Conservation (phyloP, 2,113 vertebrate genomes). For the Antechinus flavipes region DNA sequence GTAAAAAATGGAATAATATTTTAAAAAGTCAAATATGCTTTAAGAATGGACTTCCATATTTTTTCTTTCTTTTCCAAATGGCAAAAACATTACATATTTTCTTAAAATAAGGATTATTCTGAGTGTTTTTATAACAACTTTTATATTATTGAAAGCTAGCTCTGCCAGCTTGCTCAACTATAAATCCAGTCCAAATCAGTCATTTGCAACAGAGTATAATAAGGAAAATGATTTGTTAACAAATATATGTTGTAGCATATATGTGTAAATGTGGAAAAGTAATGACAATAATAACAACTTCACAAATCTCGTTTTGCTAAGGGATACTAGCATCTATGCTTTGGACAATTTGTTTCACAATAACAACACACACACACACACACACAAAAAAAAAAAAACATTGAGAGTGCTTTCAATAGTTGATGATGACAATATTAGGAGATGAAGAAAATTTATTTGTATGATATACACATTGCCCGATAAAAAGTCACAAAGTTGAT, state of each 20-base stretch:
- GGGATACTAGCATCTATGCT: not conserved
- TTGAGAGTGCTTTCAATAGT: not conserved
- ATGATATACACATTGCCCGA: not conserved
- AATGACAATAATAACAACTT: not conserved
- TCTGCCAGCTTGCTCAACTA: not conserved
- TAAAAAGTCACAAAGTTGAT: not conserved
- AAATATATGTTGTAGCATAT: conserved; percentile 1
- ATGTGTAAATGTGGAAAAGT: not conserved
- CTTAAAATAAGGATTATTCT: conserved; percentile 12
- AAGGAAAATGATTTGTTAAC: not conserved
- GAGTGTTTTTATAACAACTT: not conserved
- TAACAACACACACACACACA: not conserved
- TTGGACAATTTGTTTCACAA: conserved; percentile 9
- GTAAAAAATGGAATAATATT: not conserved
- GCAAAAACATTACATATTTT: not conserved
- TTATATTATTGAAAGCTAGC: conserved; percentile 8
- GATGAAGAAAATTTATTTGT: not conserved
- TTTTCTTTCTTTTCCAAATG: conserved; percentile 21
- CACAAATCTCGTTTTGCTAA: not conserved
- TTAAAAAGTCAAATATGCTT: not conserved
- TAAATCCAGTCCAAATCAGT: not conserved
- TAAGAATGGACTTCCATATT: conserved; percentile 18
- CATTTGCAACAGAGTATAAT: conserved; percentile 6
- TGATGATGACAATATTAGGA: conserved; percentile 11
- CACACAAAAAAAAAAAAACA: no score